Base-by-base conservation (phyloP, 2,888 invertebrate genomes). In the Andrena hattorfiana region DNA sequence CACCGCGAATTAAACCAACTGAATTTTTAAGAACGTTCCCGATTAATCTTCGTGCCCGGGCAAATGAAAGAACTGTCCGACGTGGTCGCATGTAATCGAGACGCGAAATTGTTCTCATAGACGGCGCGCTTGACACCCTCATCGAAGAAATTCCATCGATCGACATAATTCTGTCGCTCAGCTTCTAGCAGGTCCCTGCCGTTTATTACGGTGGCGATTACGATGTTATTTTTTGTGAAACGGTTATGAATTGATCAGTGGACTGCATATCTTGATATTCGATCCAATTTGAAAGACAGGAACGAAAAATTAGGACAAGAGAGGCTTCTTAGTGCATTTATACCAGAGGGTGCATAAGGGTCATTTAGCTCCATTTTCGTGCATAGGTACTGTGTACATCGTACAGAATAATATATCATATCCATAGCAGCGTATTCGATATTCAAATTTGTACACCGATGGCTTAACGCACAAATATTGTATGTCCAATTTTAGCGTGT, bases 1-100 rank as follows among this genome's bases (percentile, higher is more conserved):
- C 59, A 70, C 81, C 77, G 71, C 64, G 79, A 66, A 79, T 79
- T 74, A 71, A 87, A 83, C 77, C 32, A 67, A 49, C 59, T 28
- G 30, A 64, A 82, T 23, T 69, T 73, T 82, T 77, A 70, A 69
- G 63, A 77, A 84, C 73, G 64, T 70, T 77, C 10, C 13, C 54
- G 76, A 77, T 73, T 82, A 83, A 83, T 82, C 77, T 63, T 63
- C 23, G 35, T 51, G 48, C 69, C 72, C 56, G 30, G 13, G 49
- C 7, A 56, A 81, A 81, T 64, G 73, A 42, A 59, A 76, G 72
- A 84, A 49, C n/a, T 26, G 54, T n/a, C 16, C 2, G 16, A n/a
- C 26, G 0, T n/a, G 49, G n/a, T 73, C 51, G 13, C 32, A 13
- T 7, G 54, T 51, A 75, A 76, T 76, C 23, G 56, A 54, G 30